Percentiles rank a stretch among this genome's conserved stretches.
Conservation (phyloP, 2,888 invertebrate genomes). For the Himalopsyche kuldschensis region DNA sequence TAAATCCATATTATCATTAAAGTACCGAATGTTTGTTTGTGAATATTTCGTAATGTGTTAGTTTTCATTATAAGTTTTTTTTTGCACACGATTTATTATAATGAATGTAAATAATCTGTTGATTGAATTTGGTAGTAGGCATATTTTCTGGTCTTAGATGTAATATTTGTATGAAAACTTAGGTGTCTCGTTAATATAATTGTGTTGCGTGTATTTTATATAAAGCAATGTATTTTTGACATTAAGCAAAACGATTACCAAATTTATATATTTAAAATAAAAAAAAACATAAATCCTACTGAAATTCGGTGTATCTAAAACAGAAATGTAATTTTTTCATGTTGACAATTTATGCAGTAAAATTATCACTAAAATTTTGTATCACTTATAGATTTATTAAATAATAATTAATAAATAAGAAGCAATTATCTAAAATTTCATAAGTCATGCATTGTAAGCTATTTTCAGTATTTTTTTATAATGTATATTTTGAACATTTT, state of each 20-base stretch:
- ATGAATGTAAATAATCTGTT: neutral
- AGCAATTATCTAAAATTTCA: neutral
- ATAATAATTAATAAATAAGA: neutral
- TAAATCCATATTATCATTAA: no score
- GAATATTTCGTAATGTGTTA: neutral
- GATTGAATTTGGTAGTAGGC: constrained; percentile 2
- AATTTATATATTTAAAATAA: neutral
- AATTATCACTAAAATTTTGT: neutral
- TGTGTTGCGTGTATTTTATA: constrained; percentile 25
- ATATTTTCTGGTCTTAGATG: constrained; percentile 25
- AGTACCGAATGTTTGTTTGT: no score
- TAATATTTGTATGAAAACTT: constrained; percentile 23
- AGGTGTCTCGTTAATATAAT: constrained; percentile 2
- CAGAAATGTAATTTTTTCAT: neutral
- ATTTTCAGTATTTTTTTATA: neutral
- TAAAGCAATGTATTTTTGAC: constrained; percentile 20
- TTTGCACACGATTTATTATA: neutral
- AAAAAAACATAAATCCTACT: neutral
- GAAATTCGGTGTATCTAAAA: neutral
- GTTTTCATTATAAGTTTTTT: neutral
- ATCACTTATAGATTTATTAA: neutral
- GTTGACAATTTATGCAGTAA: neutral
- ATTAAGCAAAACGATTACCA: neutral
- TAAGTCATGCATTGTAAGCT: neutral
- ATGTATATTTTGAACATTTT: neutral